Base-by-base conservation (phyloP, 2,797 vertebrate species). In the Artibeus jamaicensis region DNA sequence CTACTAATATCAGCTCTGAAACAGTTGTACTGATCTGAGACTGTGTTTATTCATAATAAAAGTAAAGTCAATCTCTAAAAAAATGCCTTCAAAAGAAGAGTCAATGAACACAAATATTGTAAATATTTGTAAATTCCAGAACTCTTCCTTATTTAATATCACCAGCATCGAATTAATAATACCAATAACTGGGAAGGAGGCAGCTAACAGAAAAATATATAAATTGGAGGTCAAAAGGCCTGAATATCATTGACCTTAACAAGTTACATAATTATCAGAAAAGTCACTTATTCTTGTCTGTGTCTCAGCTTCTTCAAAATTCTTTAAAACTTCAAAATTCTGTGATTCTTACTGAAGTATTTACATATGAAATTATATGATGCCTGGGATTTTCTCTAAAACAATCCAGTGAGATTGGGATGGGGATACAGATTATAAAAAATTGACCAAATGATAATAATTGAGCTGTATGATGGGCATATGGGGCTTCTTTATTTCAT, bases 21-120 rank as follows among this genome's bases (percentile, higher is more conserved):
- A 95, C 96, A 98, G 95, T 97, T 98, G 97, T 98, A 98, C 97
- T 98, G 97, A 98, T 98, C 95, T 98, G 97, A 97, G 95, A 97
- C 97, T 98, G 97, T 98, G 97, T 98, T 98, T 98, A 98, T 98
- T 98, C 97, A 95, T 98, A 98, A 98, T 98, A 98, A 99, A 99
- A 98, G 97, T 85, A 89, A 93, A 96, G 90, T 96, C 81, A 95
- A 95, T 96, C 74, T 86, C 82, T 22, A 46, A 46, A 48, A 62
- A 62, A 67, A 16, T n/a, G 12, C 21, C 21, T 67, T 67, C 19
- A 22, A 67, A 84, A 67, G 29, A 34, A 46, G 46, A 44, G 29
- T 46, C 46, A 84, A 84, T 67, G 55, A 82, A 88, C 70, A 55
- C 34, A 24, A 50, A 78, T n/a, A 76, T 53, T 93, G n/a, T n/a